A percentile compares a stretch with the other conserved stretches of the same genome.
Evolutionary conservation across 2,113 vertebrate species (phyloP).

Genomic region (Mobula hypostoma): DNA sequence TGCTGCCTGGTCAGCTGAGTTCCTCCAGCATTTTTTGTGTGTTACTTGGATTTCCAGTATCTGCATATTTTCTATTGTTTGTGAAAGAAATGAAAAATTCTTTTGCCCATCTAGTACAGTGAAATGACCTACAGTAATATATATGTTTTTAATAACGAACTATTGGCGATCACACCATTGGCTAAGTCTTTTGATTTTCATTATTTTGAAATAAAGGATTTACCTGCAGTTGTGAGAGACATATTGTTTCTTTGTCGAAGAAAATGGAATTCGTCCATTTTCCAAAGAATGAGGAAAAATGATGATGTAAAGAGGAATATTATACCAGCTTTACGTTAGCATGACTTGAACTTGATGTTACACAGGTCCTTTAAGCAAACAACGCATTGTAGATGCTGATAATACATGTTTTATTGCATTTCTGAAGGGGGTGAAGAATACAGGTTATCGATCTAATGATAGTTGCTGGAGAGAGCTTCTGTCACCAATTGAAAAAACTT

Average conservation of each 20-base stretch:
- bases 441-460: not conserved
- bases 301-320: not conserved
- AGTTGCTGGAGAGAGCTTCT: not conserved
- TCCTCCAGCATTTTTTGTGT: no score
- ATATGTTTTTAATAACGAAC: no score
- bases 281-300: not conserved
- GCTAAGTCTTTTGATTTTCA: not conserved
- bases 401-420: not conserved
- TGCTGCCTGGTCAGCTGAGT: no score
- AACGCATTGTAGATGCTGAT: not conserved
- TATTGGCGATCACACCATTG: no score
- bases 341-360: not conserved
- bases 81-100: no score
- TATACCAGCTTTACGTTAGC: not conserved
- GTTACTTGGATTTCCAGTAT: no score
- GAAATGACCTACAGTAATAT: no score
- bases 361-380: not conserved
- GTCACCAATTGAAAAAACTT: not conserved
- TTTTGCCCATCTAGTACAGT: no score
- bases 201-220: not conserved
- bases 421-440: not conserved
- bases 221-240: not conserved
- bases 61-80: no score
- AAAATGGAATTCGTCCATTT: not conserved
- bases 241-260: not conserved